Evolutionary conservation across 2,113 vertebrate genomes (phyloP), one percentile per base, ranked within the genome.

Genomic region (Arvicanthis niloticus): DNA sequence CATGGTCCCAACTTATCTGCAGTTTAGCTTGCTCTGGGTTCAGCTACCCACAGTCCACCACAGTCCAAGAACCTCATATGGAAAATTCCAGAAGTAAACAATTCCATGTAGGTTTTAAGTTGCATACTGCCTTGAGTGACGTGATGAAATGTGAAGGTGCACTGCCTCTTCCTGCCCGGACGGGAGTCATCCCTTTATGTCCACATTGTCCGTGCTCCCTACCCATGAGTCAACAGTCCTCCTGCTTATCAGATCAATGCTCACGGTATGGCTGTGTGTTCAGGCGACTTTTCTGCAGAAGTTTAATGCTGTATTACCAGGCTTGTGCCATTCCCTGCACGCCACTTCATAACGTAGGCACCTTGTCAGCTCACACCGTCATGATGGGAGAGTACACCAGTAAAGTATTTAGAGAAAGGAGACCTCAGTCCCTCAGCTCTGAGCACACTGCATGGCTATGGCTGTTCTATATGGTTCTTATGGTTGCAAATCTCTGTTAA

Each of bases 331-430:
- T 11, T 34, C 19, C 3, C 60, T n/a, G 40, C 4, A 10, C 0
- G 22, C 0, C 15, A 45, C 53, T 4, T 37, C 10, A 19, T 37
- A 6, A 37, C 2, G 17, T 2, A 21, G 85, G 48, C 29, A n/a
- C 4, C 3, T 6, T 3, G 0, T 72, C 16, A 81, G 26, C 53
- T 26, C 24, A 1, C 24, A 29, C 34, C 0, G 1, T n/a, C 12
- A 19, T 15, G 45, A 91, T 22, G n/a, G 78, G n/a, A 34, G n/a
- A 24, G 19, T 5, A 19, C 4, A 51, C 31, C 42, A 77, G 45
- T 26, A 34, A 19, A 37, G n/a, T 5, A 53, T 53, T 53, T 15
- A 73, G 13, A 58, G 40, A 48, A 85, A 21, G 4, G 75, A 67
- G 5, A 24, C 31, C 13, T 2, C 65, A 70, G 7, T 48, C 1